phyloP scores from a whole-genome alignment of 2,888 invertebrate genomes.

The Ophion ventricosus region DNA sequence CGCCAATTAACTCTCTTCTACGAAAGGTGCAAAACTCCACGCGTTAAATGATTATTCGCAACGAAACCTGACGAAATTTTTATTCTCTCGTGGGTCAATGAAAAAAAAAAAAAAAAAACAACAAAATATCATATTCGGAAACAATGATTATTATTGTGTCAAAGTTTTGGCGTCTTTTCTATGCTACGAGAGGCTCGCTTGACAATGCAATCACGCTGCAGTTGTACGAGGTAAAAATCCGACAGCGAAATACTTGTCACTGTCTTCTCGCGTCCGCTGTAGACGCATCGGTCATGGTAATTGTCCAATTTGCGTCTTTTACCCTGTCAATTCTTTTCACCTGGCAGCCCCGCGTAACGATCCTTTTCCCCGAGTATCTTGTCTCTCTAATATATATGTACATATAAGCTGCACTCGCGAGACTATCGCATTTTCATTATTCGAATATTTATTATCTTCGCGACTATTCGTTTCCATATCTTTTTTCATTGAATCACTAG shows the following conservation, averaged over 20 bases:
- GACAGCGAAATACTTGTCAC: constrained; percentile 55
- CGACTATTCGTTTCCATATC: constrained; percentile 1
- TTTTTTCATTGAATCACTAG: background rate
- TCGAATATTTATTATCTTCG: background rate
- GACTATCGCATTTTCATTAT: background rate
- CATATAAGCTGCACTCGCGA: no score
- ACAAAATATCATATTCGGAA: background rate
- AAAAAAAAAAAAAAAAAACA: constrained; percentile 33
- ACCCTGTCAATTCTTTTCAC: constrained; percentile 58
- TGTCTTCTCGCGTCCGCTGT: constrained; percentile 30
- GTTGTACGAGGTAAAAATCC: background rate
- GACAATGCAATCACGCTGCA: background rate
- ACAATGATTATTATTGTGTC: constrained; percentile 10
- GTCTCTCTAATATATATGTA: background rate
- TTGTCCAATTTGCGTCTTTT: constrained; percentile 39
- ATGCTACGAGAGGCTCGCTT: background rate
- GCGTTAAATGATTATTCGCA: background rate
- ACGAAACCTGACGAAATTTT: constrained; percentile 25
- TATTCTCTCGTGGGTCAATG: constrained; percentile 22
- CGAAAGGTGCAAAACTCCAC: constrained; percentile 9
- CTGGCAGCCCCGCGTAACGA: constrained; percentile 45
- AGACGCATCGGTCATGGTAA: constrained; percentile 26
- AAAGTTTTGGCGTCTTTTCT: background rate
- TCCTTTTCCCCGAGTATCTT: constrained; percentile 48
- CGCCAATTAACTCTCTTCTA: constrained; percentile 11